A percentile compares a stretch with the other conserved stretches of the same genome.
Conservation (phyloP, 2,113 vertebrate genomes). For the Sclerurus mexicanus region DNA sequence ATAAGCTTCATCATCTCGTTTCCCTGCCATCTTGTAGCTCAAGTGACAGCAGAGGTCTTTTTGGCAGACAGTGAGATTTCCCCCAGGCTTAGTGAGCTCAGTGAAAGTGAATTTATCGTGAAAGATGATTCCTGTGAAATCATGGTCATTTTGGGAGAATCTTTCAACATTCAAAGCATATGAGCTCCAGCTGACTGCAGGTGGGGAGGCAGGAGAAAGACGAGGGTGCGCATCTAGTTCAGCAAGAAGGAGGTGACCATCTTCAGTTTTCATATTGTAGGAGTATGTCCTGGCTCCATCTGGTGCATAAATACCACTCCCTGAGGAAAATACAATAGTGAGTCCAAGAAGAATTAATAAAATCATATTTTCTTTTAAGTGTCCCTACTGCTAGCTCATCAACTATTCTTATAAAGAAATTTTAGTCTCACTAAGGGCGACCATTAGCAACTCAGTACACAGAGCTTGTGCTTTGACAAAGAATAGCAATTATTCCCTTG, state of each 20-base stretch:
- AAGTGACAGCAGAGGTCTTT: constrained; percentile 73
- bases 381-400: not conserved
- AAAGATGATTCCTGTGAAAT: constrained; percentile 64
- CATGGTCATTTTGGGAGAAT: not conserved
- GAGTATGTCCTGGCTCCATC: constrained; percentile 41
- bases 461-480: not conserved
- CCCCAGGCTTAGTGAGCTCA: constrained; percentile 14
- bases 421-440: not conserved
- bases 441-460: not conserved
- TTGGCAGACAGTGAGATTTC: constrained; percentile 63
- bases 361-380: not conserved
- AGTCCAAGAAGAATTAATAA: not conserved
- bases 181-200: constrained; percentile 48
- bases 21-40: constrained; percentile 57
- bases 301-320: constrained; percentile 70
- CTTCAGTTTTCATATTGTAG: constrained; percentile 69
- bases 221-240: constrained; percentile 53
- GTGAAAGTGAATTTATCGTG: constrained; percentile 67
- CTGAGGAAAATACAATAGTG: not conserved
- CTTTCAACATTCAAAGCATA: constrained; percentile 20
- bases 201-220: not conserved
- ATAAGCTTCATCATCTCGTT: constrained; percentile 59
- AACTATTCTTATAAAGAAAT: not conserved
- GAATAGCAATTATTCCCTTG: not conserved
- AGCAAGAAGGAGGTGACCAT: constrained; percentile 65